Percentiles rank a stretch among this genome's conserved stretches.
Evolutionary conservation across 2,888 invertebrate species (phyloP).

Genomic region (Diadegma fenestrale): DNA sequence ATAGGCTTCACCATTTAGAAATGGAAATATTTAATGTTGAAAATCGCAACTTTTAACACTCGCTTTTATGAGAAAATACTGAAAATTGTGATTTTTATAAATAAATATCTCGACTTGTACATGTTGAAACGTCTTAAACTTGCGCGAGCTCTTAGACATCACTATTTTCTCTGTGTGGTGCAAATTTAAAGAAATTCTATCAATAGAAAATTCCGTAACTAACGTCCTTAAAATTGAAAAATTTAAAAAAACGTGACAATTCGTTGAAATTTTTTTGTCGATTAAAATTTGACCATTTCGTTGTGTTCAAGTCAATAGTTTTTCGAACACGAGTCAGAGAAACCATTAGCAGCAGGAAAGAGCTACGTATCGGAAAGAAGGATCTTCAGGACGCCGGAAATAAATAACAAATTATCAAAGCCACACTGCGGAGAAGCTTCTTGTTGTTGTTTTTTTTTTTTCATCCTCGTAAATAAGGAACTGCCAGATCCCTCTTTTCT

Average conservation of each 20-base stretch:
- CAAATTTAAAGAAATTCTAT: no score
- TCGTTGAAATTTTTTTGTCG: not conserved
- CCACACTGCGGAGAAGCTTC: slow-evolving; percentile 48
- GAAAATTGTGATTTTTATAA: no score
- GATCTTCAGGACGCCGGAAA: slow-evolving; percentile 68
- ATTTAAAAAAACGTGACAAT: no score
- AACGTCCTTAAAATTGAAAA: not conserved
- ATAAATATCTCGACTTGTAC: no score
- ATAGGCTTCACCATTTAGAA: no score
- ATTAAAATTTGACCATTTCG: slow-evolving; percentile 21
- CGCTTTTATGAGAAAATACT: no score
- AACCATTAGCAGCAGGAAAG: slow-evolving; percentile 21
- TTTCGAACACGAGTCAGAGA: slow-evolving; percentile 7
- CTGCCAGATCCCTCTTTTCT: slow-evolving; percentile 57
- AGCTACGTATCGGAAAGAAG: slow-evolving; percentile 42
- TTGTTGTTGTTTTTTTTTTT: not conserved
- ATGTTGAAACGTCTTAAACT: no score
- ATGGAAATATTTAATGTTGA: no score
- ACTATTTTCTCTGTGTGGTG: no score
- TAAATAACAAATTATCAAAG: slow-evolving; percentile 76
- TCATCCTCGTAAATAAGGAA: slow-evolving; percentile 75
- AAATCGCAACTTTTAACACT: no score
- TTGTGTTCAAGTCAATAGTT: slow-evolving; percentile 22
- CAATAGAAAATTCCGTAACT: no score
- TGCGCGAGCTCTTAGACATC: no score